phyloP scores from a whole-genome alignment of 2,797 vertebrate genomes.

The Poeciliopsis paucimaculata region DNA sequence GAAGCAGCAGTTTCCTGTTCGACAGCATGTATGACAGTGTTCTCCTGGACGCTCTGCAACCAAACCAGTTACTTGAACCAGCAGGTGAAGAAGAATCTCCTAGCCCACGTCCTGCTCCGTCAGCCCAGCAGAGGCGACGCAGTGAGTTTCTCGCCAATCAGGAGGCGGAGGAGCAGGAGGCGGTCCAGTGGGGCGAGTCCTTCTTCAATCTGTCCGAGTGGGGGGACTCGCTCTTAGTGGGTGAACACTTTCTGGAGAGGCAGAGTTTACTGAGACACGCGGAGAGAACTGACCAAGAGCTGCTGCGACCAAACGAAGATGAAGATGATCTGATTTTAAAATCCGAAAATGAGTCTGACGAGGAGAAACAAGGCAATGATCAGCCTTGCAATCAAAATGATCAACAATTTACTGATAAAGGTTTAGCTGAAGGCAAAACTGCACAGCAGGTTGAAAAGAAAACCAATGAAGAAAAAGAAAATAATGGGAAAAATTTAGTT shows the following conservation, averaged over 20 bases:
- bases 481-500: constrained; percentile 3
- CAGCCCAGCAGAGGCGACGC: constrained; percentile 52
- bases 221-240: constrained; percentile 83
- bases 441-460: constrained; percentile 1
- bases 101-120: constrained; percentile 7
- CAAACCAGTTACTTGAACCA: constrained; percentile 40
- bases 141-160: constrained; percentile 72
- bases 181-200: constrained; percentile 76
- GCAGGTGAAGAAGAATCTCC: constrained; percentile 42
- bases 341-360: constrained; percentile 13
- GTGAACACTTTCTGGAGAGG: constrained; percentile 80
- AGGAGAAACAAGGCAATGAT: constrained; percentile 6
- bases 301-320: constrained; percentile 9
- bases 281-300: constrained; percentile 21
- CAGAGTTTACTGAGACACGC: constrained; percentile 46
- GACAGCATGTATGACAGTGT: constrained; percentile 88
- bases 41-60: constrained; percentile 68
- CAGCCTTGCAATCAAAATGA: neutral
- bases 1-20: constrained; percentile 92
- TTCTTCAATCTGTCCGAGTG: constrained; percentile 87
- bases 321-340: constrained; percentile 31
- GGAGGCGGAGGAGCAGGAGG: constrained; percentile 74
- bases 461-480: neutral
- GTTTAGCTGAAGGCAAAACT: constrained; percentile 3
- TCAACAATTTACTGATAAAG: neutral